Evolutionary conservation across 92 coral and sea anemone species (phyloP).

Genomic region (Parazoanthus darwini): DNA sequence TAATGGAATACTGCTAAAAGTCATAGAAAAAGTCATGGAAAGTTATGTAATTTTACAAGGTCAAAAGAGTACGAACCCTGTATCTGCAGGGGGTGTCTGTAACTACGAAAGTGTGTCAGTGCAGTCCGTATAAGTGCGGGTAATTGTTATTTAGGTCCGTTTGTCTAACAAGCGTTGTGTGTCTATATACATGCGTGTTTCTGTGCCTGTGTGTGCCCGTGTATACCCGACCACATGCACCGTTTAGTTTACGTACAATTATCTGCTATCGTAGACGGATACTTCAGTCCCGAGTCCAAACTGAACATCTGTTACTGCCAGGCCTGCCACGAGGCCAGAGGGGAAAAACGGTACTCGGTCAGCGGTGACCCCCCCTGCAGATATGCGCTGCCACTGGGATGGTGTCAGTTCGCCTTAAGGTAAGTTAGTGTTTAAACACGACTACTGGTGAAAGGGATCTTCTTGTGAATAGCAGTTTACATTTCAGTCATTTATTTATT

Average conservation of each 20-base stretch:
- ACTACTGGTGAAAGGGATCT: neutral
- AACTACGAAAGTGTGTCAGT: no score
- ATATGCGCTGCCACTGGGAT: constrained; percentile 90
- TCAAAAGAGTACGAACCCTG: no score
- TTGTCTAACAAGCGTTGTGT: no score
- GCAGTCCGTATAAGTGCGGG: no score
- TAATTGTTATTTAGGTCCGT: no score
- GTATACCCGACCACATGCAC: no score
- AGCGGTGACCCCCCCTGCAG: constrained; percentile 97
- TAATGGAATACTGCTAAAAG: no score
- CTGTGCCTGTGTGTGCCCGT: neutral
- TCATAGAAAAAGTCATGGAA: no score
- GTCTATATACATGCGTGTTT: neutral
- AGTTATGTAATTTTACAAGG: no score
- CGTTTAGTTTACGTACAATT: neutral
- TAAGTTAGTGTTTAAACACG: constrained; percentile 35
- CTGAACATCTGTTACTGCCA: constrained; percentile 85
- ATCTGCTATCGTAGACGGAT: constrained; percentile 59
- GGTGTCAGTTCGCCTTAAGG: constrained; percentile 99
- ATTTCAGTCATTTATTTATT: no score
- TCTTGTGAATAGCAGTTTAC: no score
- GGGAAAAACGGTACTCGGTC: constrained; percentile 89
- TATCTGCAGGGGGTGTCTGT: no score
- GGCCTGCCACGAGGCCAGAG: constrained; percentile 90
- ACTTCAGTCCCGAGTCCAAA: constrained; percentile 75